A percentile compares a stretch with the other conserved stretches of the same genome.
These are phyloP conservation scores for Sanderia malayensis DNA, from an alignment of 30 jellyfish, hydroid and myxozoan genomes.

Conservation along the genomic window DNA sequence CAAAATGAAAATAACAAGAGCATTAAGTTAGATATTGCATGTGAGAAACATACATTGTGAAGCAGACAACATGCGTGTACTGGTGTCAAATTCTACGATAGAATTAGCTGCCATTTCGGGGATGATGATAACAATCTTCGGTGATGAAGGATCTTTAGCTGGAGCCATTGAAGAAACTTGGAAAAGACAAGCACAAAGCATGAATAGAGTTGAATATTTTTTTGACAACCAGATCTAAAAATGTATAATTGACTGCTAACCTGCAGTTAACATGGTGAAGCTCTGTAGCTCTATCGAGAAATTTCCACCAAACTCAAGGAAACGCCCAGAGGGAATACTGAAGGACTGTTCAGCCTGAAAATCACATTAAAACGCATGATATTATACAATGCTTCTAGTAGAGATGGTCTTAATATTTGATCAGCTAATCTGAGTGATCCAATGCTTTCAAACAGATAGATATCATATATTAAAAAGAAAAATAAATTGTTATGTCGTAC, in stretches of 20 bases:
- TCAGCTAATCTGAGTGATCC: not conserved
- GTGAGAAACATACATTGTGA: conserved; percentile 9
- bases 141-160: not conserved
- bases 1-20: too few relatives aligned
- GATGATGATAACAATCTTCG: conserved; percentile 16
- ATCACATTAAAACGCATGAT: not conserved
- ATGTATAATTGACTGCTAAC: too few relatives aligned
- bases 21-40: not conserved
- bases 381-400: too few relatives aligned
- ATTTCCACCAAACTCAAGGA: conserved; percentile 35
- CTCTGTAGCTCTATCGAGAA: conserved; percentile 24
- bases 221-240: too few relatives aligned
- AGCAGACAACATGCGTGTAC: conserved; percentile 28
- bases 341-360: conserved; percentile 13
- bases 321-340: conserved; percentile 27
- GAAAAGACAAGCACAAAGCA: too few relatives aligned
- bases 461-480: not conserved
- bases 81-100: conserved; percentile 37
- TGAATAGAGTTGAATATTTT: too few relatives aligned
- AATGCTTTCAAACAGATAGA: not conserved
- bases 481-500: conserved; percentile 18
- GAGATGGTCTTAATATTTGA: too few relatives aligned
- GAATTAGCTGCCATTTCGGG: conserved; percentile 72
- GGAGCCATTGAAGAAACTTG: conserved; percentile 59
- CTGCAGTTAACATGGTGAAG: conserved; percentile 29